Base-by-base conservation (phyloP, 2,113 vertebrate species). In the Hystrix brachyura region DNA sequence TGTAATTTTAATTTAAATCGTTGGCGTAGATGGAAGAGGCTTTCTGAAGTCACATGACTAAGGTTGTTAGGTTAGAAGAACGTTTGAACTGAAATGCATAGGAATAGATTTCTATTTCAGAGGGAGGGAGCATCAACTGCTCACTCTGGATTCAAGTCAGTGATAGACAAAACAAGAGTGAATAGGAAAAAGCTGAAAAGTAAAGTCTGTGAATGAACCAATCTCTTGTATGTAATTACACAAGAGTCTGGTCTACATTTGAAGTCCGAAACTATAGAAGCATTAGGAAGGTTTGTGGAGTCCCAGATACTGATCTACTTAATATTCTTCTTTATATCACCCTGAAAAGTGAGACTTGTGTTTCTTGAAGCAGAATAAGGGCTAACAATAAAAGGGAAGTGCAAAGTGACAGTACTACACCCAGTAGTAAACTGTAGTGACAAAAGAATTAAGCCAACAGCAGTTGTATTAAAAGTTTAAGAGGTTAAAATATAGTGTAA, bases 1-100 rank as follows among this genome's bases (percentile, higher is more conserved):
- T 90, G 55, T 76, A 29, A 91, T 88, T 88, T 92, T 65, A 64
- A 88, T 59, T 5, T 15, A 85, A 95, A 5, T 80, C 72, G 32
- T 64, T 19, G 8, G 51, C 80, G 48, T 74, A 48, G 25, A 94
- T 21, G 67, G 67, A 43, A 18, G 2, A 38, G 15, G 2, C 83
- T 87, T 90, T 94, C 48, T 23, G 80, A 38, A 64, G 53, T 60
- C 8, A 25, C 72, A 48, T 15, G 67, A 92, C 27, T 27, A 8
- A 71, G 21, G 10, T 76, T 67, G 10, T 87, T 43, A 64, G 3
- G 6, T 85, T 85, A 21, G 6, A 60, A 65, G 60, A 85, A 92
- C 93, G 4, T 4, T 9, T 90, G 38, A 57, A 62, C 64, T 93
- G 29, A 57, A 84, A 59, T 79, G 29, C 4, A 4, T 60, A 46